A percentile compares a stretch with the other conserved stretches of the same genome.
phyloP scores from a whole-genome alignment of 2,797 vertebrate genomes.

The Diplodus puntazzo region DNA sequence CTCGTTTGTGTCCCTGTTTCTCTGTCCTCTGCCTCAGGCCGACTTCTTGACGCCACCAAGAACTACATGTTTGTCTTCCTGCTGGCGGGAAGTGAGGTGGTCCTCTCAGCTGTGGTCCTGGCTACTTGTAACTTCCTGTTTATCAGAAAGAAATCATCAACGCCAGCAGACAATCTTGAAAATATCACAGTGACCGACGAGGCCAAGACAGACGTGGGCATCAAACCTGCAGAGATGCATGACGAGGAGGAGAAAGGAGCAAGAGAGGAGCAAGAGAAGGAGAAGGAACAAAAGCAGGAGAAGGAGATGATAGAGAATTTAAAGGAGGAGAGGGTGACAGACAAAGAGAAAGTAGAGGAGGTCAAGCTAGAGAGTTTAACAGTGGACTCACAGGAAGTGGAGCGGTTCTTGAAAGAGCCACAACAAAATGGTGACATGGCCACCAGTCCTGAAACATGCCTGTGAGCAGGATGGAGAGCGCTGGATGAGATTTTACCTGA shows the following conservation, averaged over 20 bases:
- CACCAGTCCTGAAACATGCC: conserved; percentile 64
- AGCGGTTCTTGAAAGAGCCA: conserved; percentile 68
- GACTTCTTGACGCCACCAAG: conserved; percentile 89
- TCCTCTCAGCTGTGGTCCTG: conserved; percentile 88
- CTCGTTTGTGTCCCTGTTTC: not conserved
- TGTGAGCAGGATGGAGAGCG: conserved; percentile 37
- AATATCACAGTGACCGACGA: conserved; percentile 46
- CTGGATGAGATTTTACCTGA: not conserved
- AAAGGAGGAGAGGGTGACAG: conserved; percentile 24
- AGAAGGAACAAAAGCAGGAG: conserved; percentile 52
- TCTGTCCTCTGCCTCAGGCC: conserved; percentile 75
- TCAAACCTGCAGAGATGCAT: conserved; percentile 75
- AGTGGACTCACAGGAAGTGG: conserved; percentile 68
- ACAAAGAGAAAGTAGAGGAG: conserved; percentile 11
- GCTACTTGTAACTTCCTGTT: conserved; percentile 89
- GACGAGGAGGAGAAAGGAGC: conserved; percentile 54
- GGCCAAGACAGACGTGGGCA: conserved; percentile 74
- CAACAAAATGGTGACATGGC: conserved; percentile 43
- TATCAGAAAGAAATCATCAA: conserved; percentile 80
- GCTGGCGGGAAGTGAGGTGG: conserved; percentile 92
- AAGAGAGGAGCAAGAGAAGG: conserved; percentile 57
- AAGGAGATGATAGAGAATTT: conserved; percentile 4
- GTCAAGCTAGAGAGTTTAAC: conserved; percentile 36
- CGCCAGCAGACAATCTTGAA: conserved; percentile 73
- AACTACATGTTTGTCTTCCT: conserved; percentile 94